Evolutionary conservation across 2,797 vertebrate species (phyloP), one percentile per base, ranked within the genome.

Genomic region (Falco cherrug): DNA sequence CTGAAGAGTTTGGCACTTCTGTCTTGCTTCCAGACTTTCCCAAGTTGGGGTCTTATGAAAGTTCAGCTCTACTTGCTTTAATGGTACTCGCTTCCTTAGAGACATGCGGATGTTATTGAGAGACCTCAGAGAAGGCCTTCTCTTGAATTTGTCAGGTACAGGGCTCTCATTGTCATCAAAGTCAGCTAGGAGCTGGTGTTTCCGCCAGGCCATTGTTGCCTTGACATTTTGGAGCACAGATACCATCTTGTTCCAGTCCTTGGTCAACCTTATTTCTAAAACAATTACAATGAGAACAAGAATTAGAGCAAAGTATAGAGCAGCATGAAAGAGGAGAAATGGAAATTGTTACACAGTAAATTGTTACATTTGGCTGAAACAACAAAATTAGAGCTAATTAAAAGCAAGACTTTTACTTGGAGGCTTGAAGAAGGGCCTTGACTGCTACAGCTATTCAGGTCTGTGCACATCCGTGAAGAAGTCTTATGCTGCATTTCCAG

Each of bases 61-160:
- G 96, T 98, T 98, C 69, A 98, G 33, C 95, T 99, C 98, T 57
- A 99, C 96, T 0, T 97, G 93, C 37, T 98, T 98, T n/a, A 99
- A 95, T 0, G 99, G 99, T 43, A 98, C 98, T 60, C 98, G 96
- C 78, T 99, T 99, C 54, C 99, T 98, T 87, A 99, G 94, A 50
- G 99, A 98, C 98, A 98, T 99, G 63, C 98, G 92, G 82, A 99
- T 92, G 11, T 98, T 98, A 68, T 98, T 99, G 11, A 99, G 97
- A 7, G 99, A 98, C 33, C 98, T 98, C 1, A 98, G 97, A 20
- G 99, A 97, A 33, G 97, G 96, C 31, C 98, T 98, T 80, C 97
- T 98, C 33, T 97, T 98, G 97, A 98, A 97, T 17, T 84, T 97
- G 45, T 98, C 98, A 0, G 98, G 97, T 29, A 94, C 96, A 14